Evolutionary conservation across 2,797 vertebrate genomes (phyloP), one percentile per base, ranked within the genome.

Genomic region (Phalanger gymnotis): DNA sequence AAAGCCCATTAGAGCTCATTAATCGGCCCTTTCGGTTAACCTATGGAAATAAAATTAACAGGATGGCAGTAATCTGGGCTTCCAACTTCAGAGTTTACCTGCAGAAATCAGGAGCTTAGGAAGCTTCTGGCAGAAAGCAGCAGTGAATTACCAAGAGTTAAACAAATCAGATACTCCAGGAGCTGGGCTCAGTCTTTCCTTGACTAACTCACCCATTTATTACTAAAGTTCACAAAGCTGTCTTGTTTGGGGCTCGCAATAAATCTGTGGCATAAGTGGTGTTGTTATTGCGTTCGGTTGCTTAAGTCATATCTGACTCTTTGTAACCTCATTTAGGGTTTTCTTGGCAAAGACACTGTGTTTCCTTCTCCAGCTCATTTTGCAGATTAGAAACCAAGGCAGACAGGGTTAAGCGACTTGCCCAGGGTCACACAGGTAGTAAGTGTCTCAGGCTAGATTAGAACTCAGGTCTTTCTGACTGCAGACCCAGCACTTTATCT

Each of bases 11-110:
- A 98, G 97, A 96, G 96, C 97, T 97, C 95, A 93, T 97, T 98
- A 98, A 98, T 98, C 95, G 97, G 97, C 92, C 97, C 95, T 94
- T 96, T 96, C 95, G 97, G 97, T 98, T 97, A 98, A 98, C 98
- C 96, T 95, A 98, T 97, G 97, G 97, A 97, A 98, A 97, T 98
- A 97, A 97, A 98, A 98, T 98, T 97, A 97, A 97, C 94, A 97
- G 96, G 95, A 95, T 96, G 94, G 98, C 98, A 98, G 98, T 98
- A 1, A 95, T 91, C 95, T 91, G 2, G n/a, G 31, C 0, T 94
- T 94, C 30, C 92, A 91, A 94, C 94, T 25, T 92, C 66, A 54
- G 56, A 90, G 54, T 52, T 81, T 81, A 94, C 56, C 92, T 81
- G 52, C 53, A 25, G 52, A 53, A 81, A 55, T 97, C n/a, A 22